Base-by-base conservation (phyloP, 2,113 vertebrate species). In the Baryphthengus martii region DNA sequence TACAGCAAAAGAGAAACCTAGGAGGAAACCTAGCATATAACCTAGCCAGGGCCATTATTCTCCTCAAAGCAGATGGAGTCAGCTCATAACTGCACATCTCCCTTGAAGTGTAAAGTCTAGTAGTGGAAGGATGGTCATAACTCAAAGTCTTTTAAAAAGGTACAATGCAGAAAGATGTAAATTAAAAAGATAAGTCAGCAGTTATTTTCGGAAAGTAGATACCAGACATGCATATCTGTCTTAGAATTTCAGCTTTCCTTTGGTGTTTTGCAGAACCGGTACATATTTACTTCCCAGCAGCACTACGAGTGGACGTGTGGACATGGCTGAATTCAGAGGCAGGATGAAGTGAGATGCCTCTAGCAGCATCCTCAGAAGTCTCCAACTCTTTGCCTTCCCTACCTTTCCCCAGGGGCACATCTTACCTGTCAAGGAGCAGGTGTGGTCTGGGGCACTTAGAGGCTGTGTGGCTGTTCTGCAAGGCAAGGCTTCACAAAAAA, bases 381-480 rank as follows among this genome's bases (percentile, higher is more conserved):
- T 45, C 42, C 53, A 47, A 6, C 11, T 21, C 25, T 76, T 76
- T 2, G 0, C 20, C 31, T 73, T 52, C 39, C 13, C 15, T 33
- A 6, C 31, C 24, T 79, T 35, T 6, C 21, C 58, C 31, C 1
- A 1, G 14, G 25, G 29, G 1, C 67, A 55, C 45, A 31, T 10
- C 59, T 71, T 39, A 85, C 67, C 79, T 68, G 17, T 18, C 33
- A 9, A 8, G 5, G 21, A 70, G 31, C 25, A 35, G 63, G 21
- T 72, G 62, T 80, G 52, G 58, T 18, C 44, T 67, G 25, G 18
- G n/a, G 50, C 2, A 1, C 49, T 35, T 9, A 4, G 39, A 45
- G 47, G 21, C 39, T 61, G 33, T 0, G 0, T 0, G 11, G 67
- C 67, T n/a, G 40, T 44, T 21, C 73, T 47, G 65, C 50, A 58